phyloP scores from a whole-genome alignment of 2,797 vertebrate species.

The Chloroceryle amazona region DNA sequence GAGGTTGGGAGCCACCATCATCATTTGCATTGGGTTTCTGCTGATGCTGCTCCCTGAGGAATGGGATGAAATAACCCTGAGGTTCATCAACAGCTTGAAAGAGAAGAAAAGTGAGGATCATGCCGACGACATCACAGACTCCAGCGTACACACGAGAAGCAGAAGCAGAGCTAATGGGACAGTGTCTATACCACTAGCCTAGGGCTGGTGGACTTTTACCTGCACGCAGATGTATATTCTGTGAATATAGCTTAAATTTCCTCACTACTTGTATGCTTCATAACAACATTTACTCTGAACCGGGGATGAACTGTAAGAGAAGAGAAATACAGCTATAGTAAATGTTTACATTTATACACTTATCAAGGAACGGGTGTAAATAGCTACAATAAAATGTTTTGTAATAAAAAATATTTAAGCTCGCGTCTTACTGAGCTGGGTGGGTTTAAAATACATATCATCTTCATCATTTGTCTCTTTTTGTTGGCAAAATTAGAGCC shows the following conservation, averaged over 20 bases:
- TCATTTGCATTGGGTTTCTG: constrained; percentile 96
- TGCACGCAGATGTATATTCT: constrained; percentile 85
- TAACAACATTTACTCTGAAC: constrained; percentile 73
- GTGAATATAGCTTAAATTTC: constrained; percentile 84
- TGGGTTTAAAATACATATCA: not conserved
- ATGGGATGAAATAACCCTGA: constrained; percentile 95
- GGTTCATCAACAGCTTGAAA: constrained; percentile 93
- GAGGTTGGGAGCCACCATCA: constrained; percentile 94
- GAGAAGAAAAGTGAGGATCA: constrained; percentile 97
- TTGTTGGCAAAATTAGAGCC: not conserved
- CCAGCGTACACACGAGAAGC: constrained; percentile 89
- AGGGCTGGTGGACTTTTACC: constrained; percentile 63
- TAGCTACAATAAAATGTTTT: constrained; percentile 82
- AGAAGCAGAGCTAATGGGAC: constrained; percentile 93
- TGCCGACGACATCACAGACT: constrained; percentile 89
- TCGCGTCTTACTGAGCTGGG: not conserved
- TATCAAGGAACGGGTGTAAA: constrained; percentile 78
- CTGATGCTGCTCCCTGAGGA: constrained; percentile 96
- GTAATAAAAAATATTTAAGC: constrained; percentile 45
- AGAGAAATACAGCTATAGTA: constrained; percentile 68
- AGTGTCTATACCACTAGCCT: constrained; percentile 94
- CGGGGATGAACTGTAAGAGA: constrained; percentile 75
- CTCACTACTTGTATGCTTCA: constrained; percentile 81
- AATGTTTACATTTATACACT: constrained; percentile 87
- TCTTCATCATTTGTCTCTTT: fast-evolving